Evolutionary conservation across 2,888 invertebrate species (phyloP), one percentile per base, ranked within the genome.

Genomic region (Tyria jacobaeae): DNA sequence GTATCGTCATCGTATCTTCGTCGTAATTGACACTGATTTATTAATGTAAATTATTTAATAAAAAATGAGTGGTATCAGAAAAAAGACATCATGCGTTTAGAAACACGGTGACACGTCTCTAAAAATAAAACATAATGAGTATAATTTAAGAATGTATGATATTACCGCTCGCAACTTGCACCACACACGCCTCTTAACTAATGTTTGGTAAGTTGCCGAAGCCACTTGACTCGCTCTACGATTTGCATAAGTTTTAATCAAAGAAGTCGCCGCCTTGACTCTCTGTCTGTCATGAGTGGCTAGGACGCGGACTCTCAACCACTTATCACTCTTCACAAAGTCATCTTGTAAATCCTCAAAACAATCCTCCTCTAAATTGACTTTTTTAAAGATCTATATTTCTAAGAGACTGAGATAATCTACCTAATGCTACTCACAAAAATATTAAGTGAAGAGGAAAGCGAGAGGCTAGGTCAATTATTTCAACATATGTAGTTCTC

Each of bases 171-270:
- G 1, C 53, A n/a, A 5, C 61, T 73, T 25, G 44, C 15, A 14
- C 64, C 66, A 9, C 60, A n/a, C 27, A 48, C 34, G 10, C 51
- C n/a, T 37, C 39, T 60, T 59, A 73, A 73, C 76, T 74, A 74
- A 71, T 75, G 75, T 79, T 80, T 74, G 78, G 77, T 79, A 78
- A 83, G 79, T 79, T 75, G 80, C 78, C 81, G 82, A 79, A 79
- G 80, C 79, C 83, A 80, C 85, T 86, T 80, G 81, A 85, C 76
- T 81, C 76, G 74, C 75, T 78, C 81, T 79, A 79, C 76, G 83
- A 87, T 87, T 85, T 86, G 84, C 89, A 87, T 89, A 90, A 90
- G 87, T 89, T 90, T 90, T 89, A 90, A 89, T 90, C 89, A 88
- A 89, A 88, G 86, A 88, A 88, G 83, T 86, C 86, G 62, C 31